Base-by-base conservation (phyloP, 2,113 vertebrate genomes). In the Blennius ocellaris region DNA sequence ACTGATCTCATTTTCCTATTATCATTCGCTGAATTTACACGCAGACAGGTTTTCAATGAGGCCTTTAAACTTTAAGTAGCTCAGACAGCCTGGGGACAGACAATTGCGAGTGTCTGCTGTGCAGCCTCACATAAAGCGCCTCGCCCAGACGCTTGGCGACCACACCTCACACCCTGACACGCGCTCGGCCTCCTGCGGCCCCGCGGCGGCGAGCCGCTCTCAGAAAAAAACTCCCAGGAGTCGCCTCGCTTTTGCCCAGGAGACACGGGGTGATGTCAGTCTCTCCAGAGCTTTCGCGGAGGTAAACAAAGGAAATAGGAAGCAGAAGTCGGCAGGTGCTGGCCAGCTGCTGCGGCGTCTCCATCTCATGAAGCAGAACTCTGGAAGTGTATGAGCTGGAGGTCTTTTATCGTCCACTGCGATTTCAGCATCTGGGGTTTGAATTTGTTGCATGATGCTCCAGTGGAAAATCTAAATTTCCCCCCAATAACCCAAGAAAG, bases 301-400 rank as follows among this genome's bases (percentile, higher is more conserved):
- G 80, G 86, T 90, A 92, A 90, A 88, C 86, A 91, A 77, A 87
- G 84, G 87, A 87, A 92, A 87, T 76, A 83, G 83, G 54, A 87
- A 90, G 83, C 86, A 85, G 44, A 68, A 78, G 81, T 63, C 76
- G 62, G 88, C 90, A 93, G 89, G 85, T 92, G 89, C 86, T 67
- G 56, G 81, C 90, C 90, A 90, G 87, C 87, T 82, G 87, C 85
- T 82, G 70, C 79, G 72, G 70, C 82, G 74, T 87, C 85, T 68
- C 40, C 64, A 41, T 69, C 82, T 83, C 58, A 69, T 72, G 64
- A 70, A 84, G 73, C 62, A 64, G 53, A 71, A 63, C 61, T 69
- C 49, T 72, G 76, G 12, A 72, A 66, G 67, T 47, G 11, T 51
- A 17, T 15, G 47, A 74, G 55, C 59, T 30, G 51, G 60, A 65